A percentile compares a stretch with the other conserved stretches of the same genome.
Conservation (phyloP, 2,113 vertebrate species). For the Taurulus bubalis region DNA sequence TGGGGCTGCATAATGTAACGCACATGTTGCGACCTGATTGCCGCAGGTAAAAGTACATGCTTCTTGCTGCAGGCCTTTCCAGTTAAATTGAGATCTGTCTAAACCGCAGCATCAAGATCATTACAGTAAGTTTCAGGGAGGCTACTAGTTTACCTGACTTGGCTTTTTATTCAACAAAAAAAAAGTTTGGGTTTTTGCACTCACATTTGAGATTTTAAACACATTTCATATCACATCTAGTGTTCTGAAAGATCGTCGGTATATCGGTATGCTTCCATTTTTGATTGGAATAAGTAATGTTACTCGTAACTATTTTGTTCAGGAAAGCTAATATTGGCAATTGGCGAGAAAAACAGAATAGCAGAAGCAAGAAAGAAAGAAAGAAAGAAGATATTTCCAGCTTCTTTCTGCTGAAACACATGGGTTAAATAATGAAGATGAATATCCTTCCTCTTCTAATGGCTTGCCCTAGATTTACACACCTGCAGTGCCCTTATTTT, state of each 20-base stretch:
- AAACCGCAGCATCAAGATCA: constrained; percentile 29
- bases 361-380: constrained; percentile 12
- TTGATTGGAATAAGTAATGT: neutral
- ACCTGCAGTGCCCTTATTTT: constrained; percentile 70
- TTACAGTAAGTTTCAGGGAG: constrained; percentile 9
- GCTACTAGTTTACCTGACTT: neutral
- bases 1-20: constrained; percentile 67
- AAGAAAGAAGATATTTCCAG: constrained; percentile 16
- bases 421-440: constrained; percentile 40
- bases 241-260: neutral
- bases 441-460: constrained; percentile 55
- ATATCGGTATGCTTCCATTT: no score
- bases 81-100: constrained; percentile 32
- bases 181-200: neutral
- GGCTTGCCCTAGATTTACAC: constrained; percentile 71
- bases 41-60: constrained; percentile 34
- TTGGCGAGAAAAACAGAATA: neutral
- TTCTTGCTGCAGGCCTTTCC: constrained; percentile 23
- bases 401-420: constrained; percentile 13
- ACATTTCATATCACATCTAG: neutral
- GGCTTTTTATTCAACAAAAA: neutral
- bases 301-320: constrained; percentile 20
- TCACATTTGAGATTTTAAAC: neutral
- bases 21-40: constrained; percentile 65
- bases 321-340: neutral